Evolutionary conservation across 92 coral and sea anemone species (phyloP).

Genomic region (Chrysogorgia sp.): DNA sequence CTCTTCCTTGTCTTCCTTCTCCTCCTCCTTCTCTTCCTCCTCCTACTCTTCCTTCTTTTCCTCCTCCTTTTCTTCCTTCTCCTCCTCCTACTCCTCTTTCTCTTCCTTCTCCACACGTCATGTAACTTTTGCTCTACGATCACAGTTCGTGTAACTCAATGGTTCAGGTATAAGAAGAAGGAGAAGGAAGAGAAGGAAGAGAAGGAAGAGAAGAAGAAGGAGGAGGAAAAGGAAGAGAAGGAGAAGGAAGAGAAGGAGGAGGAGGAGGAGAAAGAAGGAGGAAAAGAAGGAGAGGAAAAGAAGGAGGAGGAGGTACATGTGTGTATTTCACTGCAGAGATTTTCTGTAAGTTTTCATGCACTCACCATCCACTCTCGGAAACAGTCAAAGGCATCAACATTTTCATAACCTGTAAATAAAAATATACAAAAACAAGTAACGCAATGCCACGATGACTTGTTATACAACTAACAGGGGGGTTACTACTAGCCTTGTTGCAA

Average conservation of each 20-base stretch:
- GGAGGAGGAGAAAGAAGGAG: not conserved
- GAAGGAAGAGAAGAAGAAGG: not conserved
- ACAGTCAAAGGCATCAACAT: conserved; percentile 99
- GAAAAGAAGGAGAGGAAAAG: not conserved
- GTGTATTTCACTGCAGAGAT: no score
- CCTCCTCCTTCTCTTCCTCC: no score
- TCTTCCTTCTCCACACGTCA: no score
- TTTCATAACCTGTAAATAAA: conserved; percentile 80
- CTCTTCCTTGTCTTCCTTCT: no score
- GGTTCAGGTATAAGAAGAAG: not conserved
- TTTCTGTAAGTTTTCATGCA: not conserved
- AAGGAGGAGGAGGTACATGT: no score
- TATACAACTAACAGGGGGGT: no score
- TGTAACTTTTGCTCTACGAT: no score
- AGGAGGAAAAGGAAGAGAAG: conserved; percentile 6
- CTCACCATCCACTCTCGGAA: conserved; percentile 94
- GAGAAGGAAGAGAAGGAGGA: conserved; percentile 22
- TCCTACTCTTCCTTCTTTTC: no score
- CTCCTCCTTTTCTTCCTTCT: no score
- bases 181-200: not conserved
- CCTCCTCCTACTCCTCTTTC: no score
- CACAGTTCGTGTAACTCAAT: no score
- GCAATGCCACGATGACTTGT: not conserved
- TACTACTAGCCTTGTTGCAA: no score
- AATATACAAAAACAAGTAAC: not conserved